A percentile compares a stretch with the other conserved stretches of the same genome.
Conservation (phyloP, 2,797 vertebrate genomes). For the Scolopax bukidnonensis region DNA sequence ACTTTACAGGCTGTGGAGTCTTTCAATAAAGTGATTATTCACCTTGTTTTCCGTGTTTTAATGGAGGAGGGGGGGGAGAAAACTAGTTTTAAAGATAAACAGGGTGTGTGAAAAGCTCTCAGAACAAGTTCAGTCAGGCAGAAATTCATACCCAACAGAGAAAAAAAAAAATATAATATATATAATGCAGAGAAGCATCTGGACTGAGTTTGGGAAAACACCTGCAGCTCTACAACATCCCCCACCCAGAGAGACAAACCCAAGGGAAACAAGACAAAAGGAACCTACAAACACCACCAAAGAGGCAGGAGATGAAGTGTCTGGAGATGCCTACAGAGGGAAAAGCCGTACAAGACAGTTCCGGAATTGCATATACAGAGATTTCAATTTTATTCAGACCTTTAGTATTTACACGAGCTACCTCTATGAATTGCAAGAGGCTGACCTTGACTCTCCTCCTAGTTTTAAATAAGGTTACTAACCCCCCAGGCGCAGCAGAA, state of each 20-base stretch:
- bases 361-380: constrained; percentile 31
- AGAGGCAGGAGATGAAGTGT: neutral
- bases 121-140: neutral
- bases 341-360: neutral
- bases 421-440: neutral
- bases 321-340: neutral
- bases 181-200: neutral
- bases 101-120: neutral
- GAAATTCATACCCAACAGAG: neutral
- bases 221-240: neutral
- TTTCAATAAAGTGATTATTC: neutral
- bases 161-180: no score
- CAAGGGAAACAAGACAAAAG: neutral
- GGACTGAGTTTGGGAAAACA: neutral
- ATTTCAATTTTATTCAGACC: neutral
- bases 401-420: constrained; percentile 25
- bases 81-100: neutral
- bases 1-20: no score
- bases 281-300: neutral
- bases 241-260: neutral
- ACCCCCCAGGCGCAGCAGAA: neutral
- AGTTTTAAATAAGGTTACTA: constrained; percentile 2
- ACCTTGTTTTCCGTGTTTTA: neutral
- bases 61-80: no score
- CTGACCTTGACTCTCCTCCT: constrained; percentile 18